These are phyloP conservation scores for Corythornis madagascariensis DNA, from an alignment of 2,113 vertebrate species.

Conservation along the genomic window DNA sequence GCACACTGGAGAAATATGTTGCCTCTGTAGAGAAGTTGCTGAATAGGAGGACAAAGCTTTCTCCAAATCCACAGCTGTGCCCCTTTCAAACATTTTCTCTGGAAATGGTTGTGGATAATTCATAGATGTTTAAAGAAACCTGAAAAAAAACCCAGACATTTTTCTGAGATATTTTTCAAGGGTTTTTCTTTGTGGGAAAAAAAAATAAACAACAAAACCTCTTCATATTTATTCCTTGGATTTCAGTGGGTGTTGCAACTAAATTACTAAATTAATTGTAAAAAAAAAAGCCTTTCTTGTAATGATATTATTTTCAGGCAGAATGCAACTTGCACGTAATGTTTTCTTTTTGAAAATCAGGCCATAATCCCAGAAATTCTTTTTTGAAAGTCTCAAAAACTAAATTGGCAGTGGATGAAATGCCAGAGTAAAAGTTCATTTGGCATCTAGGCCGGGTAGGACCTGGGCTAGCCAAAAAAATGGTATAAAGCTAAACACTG, in stretches of 20 bases:
- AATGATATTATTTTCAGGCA: not conserved
- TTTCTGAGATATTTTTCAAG: not conserved
- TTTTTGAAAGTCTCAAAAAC: not conserved
- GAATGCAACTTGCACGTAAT: not conserved
- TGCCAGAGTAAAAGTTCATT: not conserved
- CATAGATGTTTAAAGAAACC: not conserved
- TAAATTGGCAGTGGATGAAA: not conserved
- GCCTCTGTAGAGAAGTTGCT: not conserved
- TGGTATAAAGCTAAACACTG: not conserved
- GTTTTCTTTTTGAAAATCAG: not conserved
- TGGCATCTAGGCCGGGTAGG: conserved; percentile 2
- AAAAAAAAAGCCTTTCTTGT: not conserved
- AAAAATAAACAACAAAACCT: not conserved
- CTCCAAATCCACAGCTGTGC: not conserved
- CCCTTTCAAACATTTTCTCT: not conserved
- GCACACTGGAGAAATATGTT: not conserved
- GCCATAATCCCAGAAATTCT: not conserved
- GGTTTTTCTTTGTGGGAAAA: not conserved
- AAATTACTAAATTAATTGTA: not conserved
- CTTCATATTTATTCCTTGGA: not conserved
- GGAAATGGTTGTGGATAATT: not conserved
- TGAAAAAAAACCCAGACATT: not conserved
- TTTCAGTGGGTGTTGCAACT: not conserved
- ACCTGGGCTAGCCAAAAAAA: not conserved
- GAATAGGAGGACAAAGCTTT: not conserved